Evolutionary conservation across 2,888 invertebrate genomes (phyloP), one percentile per base, ranked within the genome.

Genomic region (Galerucella calmariensis): DNA sequence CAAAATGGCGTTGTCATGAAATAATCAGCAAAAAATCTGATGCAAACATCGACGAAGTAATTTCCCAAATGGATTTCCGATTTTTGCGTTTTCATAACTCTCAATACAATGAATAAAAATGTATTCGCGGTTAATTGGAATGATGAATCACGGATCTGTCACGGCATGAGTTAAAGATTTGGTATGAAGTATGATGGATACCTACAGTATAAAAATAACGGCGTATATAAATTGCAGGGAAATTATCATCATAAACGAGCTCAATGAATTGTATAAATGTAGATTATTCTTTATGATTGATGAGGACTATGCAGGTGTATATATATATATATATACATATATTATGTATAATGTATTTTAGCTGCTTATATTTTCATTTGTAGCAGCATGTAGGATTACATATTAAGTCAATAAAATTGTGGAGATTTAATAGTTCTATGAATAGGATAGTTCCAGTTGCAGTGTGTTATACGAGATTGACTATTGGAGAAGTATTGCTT

Each of bases 191-290:
- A 46, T 46, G 63, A 65, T 65, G 46, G 63, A 48, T 65, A 41
- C 4, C 27, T 46, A 48, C 48, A 48, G 14, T 14, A 48, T 14
- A 48, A 48, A 48, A 48, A 48, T 48, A 48, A 12, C 11, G 11
- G 46, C 20, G 41, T 16, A 20, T 65, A 10, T 12, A 12, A 41
- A 46, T 9, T 46, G 20, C 12, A 46, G 9, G 20, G 20, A 65
- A 16, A 65, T 65, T 46, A 65, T 65, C 46, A 63, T 63, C 20
- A 63, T 63, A 41, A 44, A 16, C 62, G 27, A 11, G n/a, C 16
- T 62, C 62, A 62, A 62, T 62, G 44, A 65, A 41, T 46, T 65
- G 63, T 65, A 46, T 12, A 46, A 65, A 16, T 46, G 41, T 65
- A 48, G 46, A 44, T 65, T 65, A 65, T 20, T 65, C 16, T 10